Evolutionary conservation across 2,113 vertebrate genomes (phyloP).

Genomic region (Lipotes vexillifer): DNA sequence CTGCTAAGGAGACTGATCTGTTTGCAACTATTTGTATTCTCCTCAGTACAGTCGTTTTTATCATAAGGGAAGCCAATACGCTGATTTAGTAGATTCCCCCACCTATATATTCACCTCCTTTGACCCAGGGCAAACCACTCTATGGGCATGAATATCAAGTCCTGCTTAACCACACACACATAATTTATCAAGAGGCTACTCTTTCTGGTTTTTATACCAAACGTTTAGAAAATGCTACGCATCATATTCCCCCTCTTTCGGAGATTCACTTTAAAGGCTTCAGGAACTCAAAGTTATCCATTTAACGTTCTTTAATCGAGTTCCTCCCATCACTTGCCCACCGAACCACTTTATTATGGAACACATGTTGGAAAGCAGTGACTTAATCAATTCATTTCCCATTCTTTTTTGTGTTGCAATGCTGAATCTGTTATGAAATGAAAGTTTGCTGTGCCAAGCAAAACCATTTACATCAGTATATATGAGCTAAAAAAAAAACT

Average conservation of each 20-base stretch:
- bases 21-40: not conserved
- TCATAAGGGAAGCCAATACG: not conserved
- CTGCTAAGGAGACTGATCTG: not conserved
- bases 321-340: not conserved
- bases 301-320: not conserved
- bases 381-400: not conserved
- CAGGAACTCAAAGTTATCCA: not conserved
- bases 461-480: not conserved
- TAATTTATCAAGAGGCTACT: not conserved
- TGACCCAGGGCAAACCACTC: not conserved
- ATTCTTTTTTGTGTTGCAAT: not conserved
- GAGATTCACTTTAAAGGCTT: not conserved
- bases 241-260: not conserved
- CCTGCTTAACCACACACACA: not conserved
- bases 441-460: slow-evolving; percentile 15
- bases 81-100: not conserved
- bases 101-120: not conserved
- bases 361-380: not conserved
- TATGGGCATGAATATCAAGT: not conserved
- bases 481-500: not conserved
- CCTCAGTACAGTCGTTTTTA: not conserved
- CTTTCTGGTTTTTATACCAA: not conserved
- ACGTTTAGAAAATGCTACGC: not conserved
- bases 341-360: not conserved
- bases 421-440: slow-evolving; percentile 4